Evolutionary conservation across 2,888 invertebrate genomes (phyloP), one percentile per base, ranked within the genome.

Genomic region (Phytoseiulus persimilis): DNA sequence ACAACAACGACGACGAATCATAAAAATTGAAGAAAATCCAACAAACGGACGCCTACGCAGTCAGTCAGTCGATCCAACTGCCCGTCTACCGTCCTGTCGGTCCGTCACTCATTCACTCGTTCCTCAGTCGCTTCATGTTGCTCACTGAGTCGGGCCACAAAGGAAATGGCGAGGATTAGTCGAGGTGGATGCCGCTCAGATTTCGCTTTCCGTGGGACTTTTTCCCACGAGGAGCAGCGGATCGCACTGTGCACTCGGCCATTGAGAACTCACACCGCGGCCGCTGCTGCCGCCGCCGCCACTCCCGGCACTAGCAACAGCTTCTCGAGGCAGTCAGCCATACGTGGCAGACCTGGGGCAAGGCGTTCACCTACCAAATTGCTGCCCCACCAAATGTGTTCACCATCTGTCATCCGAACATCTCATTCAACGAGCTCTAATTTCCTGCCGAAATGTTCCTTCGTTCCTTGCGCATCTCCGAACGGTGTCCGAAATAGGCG

Each of bases 11-110:
- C 65, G 65, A 65, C 65, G 65, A 65, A 65, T 65, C 65, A 65
- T 65, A 65, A 65, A 65, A 65, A 65, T 65, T 65, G 65, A 65
- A 65, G 65, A 65, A 65, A 65, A 65, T 65, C 65, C 65, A 65
- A 65, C 65, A 65, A 65, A 65, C 65, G 65, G 65, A 65, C 65
- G 65, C 65, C 65, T 65, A 65, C 65, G 65, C 65, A 65, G 65
- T 28, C 65, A 65, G 65, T 65, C 65, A 65, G 28, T 65, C 39
- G 9, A 39, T 39, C 39, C 39, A 9, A 39, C 65, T 65, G 65
- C 1, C 65, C 18, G 65, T 65, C 65, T 23, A 23, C 18, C 65
- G 11, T 11, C 18, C 18, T 23, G 28, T 18, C 65, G 2, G 65
- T 65, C 65, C 14, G 65, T 65, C 65, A 65, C 65, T 65, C 65